phyloP scores from a whole-genome alignment of 2,113 vertebrate genomes.

The Hypanus sabinus region DNA sequence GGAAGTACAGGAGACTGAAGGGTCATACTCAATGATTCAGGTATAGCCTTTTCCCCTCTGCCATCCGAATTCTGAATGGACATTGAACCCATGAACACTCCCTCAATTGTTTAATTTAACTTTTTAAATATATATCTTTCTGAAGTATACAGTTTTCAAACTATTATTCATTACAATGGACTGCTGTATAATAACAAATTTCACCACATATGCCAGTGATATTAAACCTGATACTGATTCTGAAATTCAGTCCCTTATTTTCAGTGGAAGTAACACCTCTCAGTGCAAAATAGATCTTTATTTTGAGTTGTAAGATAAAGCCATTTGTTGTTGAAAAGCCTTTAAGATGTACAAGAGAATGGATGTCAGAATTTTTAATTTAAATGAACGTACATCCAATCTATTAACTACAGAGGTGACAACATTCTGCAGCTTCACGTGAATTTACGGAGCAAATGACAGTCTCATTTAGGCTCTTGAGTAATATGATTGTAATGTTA shows the following conservation, averaged over 20 bases:
- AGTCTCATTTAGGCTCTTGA: constrained; percentile 31
- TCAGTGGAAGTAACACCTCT: not conserved
- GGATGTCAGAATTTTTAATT: constrained; percentile 13
- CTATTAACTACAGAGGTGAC: not conserved
- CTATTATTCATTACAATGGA: too few species aligned
- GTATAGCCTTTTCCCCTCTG: too few species aligned
- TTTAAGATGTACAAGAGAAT: not conserved
- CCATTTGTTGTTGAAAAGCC: not conserved
- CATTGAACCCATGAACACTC: too few species aligned
- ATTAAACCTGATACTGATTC: too few species aligned
- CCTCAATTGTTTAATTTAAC: too few species aligned
- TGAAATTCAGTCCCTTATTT: not conserved
- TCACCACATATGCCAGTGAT: too few species aligned
- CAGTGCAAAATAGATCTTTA: not conserved
- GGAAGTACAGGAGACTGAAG: too few species aligned
- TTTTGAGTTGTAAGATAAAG: not conserved
- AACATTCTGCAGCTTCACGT: not conserved
- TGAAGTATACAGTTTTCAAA: too few species aligned
- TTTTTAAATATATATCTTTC: too few species aligned
- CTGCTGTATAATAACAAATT: too few species aligned
- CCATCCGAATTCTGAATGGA: too few species aligned
- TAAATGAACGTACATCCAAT: not conserved
- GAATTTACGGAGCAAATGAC: constrained; percentile 3
- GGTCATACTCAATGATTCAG: too few species aligned
- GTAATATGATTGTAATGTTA: constrained; percentile 58